Evolutionary conservation across 1,140 invertebrate species (phyloP), one percentile per base, ranked within the genome.

Genomic region (Polypedilum pembai): DNA sequence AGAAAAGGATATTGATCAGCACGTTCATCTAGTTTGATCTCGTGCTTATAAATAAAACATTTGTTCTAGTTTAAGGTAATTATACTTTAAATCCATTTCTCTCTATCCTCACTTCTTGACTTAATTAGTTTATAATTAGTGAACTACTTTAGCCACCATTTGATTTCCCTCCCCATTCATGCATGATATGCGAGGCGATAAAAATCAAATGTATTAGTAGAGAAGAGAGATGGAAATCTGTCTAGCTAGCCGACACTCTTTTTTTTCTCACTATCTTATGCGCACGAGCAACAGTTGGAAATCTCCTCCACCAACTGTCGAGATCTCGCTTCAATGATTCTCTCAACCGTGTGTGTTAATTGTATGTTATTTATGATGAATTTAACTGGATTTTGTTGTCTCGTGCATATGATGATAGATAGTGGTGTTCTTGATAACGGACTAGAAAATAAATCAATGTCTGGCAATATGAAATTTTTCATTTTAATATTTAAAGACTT

Each of bases 1-100:
- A 15, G 45, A 15, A 0, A 56, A 56, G 45, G 45, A 56, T 56
- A 56, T 56, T 56, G 45, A 56, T 56, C 8, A 12, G 12, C 45
- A 56, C 65, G 65, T 20, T 20, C n/a, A 69, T 69, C 15, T 69
- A 8, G 3, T n/a, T 20, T 20, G 17, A 3, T 69, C 65, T 20
- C 5, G 17, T 69, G 65, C 17, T 69, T 18, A 18, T 69, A 21
- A 69, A 69, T 20, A 21, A 18, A 10, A 69, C 65, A 21, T 69
- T 69, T 10, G 65, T 69, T 69, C 65, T 69, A 69, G 20, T 69
- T 69, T 69, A 69, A 69, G 65, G 65, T 69, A 69, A 69, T 69
- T 69, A 69, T 20, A 69, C 17, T 69, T 69, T 7, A 17, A 69
- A 10, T 20, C 45, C 45, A 56, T 17, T 17, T 15, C 7, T 15